phyloP scores from a whole-genome alignment of 2,113 vertebrate species.

The Telmatochromis sp. region DNA sequence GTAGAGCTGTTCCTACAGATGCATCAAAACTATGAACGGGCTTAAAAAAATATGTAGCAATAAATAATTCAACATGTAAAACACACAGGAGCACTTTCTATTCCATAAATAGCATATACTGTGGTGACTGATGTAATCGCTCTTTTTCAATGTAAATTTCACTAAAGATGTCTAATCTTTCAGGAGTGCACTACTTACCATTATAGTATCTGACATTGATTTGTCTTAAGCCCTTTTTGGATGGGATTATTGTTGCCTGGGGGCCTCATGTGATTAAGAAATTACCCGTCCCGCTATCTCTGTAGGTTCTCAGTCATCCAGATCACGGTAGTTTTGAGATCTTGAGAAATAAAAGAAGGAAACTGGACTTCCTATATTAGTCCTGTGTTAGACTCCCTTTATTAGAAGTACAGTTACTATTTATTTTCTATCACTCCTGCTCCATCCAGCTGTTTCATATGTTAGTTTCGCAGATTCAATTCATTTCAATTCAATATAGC shows the following conservation, averaged over 20 bases:
- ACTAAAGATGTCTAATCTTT: background rate
- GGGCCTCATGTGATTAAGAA: background rate
- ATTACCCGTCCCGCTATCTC: background rate
- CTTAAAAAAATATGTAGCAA: background rate
- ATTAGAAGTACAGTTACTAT: background rate
- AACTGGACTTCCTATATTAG: background rate
- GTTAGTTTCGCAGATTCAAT: fast-evolving
- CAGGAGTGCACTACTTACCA: background rate
- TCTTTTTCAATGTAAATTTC: background rate
- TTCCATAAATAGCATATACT: background rate
- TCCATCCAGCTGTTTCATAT: background rate
- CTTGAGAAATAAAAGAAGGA: background rate
- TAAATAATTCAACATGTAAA: background rate
- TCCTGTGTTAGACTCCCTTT: background rate
- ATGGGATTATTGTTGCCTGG: background rate
- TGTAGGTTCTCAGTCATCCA: background rate
- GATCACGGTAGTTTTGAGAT: fast-evolving
- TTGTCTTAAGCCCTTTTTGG: background rate
- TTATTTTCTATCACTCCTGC: background rate
- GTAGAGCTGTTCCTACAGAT: background rate
- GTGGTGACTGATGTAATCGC: background rate
- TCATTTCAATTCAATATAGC: background rate
- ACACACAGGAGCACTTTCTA: fast-evolving
- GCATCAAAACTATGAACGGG: background rate
- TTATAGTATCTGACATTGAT: background rate